Evolutionary conservation across 1,140 invertebrate genomes (phyloP).

Genomic region (Homarus americanus): DNA sequence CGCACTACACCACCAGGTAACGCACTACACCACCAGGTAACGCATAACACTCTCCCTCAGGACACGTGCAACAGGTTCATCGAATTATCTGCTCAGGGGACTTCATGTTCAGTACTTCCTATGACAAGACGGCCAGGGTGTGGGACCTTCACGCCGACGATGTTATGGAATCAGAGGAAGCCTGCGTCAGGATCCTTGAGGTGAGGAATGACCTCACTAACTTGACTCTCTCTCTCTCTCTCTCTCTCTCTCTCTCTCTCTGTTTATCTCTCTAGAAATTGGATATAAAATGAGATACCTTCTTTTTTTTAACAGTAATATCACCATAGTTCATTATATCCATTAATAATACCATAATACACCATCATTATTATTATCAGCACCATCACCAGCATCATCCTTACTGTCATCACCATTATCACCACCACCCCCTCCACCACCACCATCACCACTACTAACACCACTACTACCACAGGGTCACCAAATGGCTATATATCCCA

Average conservation of each 20-base stretch:
- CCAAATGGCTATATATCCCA: constrained; percentile 80
- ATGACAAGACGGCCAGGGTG: constrained; percentile 80
- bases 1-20: too few species aligned
- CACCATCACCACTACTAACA: not conserved
- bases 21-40: not conserved
- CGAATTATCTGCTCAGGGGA: constrained; percentile 80
- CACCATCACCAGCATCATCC: not conserved
- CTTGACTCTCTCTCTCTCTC: too few species aligned
- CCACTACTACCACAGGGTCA: constrained; percentile 77
- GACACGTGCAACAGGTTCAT: constrained; percentile 80
- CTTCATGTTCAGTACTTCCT: constrained; percentile 81
- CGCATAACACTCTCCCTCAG: constrained; percentile 42
- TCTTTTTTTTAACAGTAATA: too few species aligned
- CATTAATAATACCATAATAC: not conserved
- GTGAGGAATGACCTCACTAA: constrained; percentile 69
- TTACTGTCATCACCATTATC: too few species aligned
- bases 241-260: too few species aligned
- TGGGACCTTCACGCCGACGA: constrained; percentile 80
- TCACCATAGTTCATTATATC: not conserved
- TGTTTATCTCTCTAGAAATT: too few species aligned
- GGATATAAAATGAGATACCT: too few species aligned
- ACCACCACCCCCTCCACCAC: not conserved
- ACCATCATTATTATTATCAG: not conserved
- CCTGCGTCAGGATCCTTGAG: constrained; percentile 75
- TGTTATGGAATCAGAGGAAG: constrained; percentile 10